Percentiles rank a stretch among this genome's conserved stretches.
These are phyloP conservation scores for Entomobrya proxima DNA, from an alignment of 2,888 invertebrate species.

Conservation along the genomic window DNA sequence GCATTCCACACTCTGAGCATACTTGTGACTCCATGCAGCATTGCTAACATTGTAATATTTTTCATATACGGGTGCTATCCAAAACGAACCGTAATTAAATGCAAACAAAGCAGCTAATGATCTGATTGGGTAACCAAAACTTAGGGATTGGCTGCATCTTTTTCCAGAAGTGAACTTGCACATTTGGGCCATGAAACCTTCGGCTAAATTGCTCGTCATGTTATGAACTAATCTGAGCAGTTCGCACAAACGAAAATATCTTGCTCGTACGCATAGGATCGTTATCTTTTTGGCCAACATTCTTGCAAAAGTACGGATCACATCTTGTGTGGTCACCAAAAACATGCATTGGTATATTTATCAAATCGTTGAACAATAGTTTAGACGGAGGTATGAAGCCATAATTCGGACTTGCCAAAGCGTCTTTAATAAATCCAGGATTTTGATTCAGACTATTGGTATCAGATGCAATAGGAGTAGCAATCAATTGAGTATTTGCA, in stretches of 20 bases:
- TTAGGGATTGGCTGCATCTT: conserved; percentile 3
- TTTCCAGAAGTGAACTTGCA: conserved; percentile 26
- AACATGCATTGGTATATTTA: conserved; percentile 56
- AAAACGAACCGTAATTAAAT: conserved; percentile 5
- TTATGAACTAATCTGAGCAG: conserved; percentile 24
- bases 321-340: conserved; percentile 57
- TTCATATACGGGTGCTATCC: not conserved
- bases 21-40: conserved; percentile 84
- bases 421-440: too few species aligned
- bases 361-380: conserved; percentile 37
- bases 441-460: too few species aligned
- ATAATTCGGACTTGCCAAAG: too few species aligned
- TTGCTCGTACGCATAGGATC: not conserved
- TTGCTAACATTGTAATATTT: conserved; percentile 82
- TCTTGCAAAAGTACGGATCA: conserved; percentile 44
- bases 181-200: conserved; percentile 43
- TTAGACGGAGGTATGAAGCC: too few species aligned
- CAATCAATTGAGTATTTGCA: too few species aligned
- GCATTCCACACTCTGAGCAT: too few species aligned
- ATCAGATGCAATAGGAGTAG: not conserved
- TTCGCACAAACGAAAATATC: not conserved
- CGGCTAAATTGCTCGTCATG: conserved; percentile 46
- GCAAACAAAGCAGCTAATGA: not conserved
- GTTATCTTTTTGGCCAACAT: not conserved
- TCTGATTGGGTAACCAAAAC: not conserved